Evolutionary conservation across 2,888 invertebrate species (phyloP), one percentile per base, ranked within the genome.

Genomic region (Pycnomerus fuliginosus): DNA sequence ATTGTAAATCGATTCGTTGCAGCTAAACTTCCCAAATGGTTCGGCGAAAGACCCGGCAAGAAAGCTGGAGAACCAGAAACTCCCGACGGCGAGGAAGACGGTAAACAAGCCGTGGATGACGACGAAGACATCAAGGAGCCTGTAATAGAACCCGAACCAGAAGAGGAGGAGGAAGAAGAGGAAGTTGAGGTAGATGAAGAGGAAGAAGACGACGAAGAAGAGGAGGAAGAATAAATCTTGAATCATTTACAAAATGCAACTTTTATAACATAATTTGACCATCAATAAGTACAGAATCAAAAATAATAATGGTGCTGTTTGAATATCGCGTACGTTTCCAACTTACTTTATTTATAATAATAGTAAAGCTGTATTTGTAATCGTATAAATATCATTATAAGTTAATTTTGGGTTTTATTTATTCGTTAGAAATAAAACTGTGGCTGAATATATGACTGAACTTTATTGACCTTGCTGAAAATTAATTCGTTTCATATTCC

Each of bases 21-120:
- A 92, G 93, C 91, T 80, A 86, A 87, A 81, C 79, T 93, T 76
- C 92, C 92, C 65, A 93, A 92, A 76, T 93, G 93, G 93, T 92
- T 92, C 82, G 92, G 93, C 65, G 93, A 93, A 77, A 82, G 92
- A 76, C 92, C 92, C 59, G 92, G 92, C 80, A 92, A 90, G 76
- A 93, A 91, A 80, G 74, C 84, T 73, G 91, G 87, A 56, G 92
- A 90, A 56, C 84, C 84, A 56, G 92, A 92, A 59, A 87, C 91
- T 66, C 93, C 93, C 52, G 93, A 92, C 66, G 93, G 90, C 61
- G 92, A 91, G 73, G 90, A 90, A 68, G 88, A 88, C 71, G 84
- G 85, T 68, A 88, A 88, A 79, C 84, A 80, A 47, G 85, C 85
- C 53, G 83, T 83, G 52, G 84, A 87, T 57, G 80, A 82, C 39